Evolutionary conservation across 2,888 invertebrate genomes (phyloP).

Genomic region (Melanophora roralis): DNA sequence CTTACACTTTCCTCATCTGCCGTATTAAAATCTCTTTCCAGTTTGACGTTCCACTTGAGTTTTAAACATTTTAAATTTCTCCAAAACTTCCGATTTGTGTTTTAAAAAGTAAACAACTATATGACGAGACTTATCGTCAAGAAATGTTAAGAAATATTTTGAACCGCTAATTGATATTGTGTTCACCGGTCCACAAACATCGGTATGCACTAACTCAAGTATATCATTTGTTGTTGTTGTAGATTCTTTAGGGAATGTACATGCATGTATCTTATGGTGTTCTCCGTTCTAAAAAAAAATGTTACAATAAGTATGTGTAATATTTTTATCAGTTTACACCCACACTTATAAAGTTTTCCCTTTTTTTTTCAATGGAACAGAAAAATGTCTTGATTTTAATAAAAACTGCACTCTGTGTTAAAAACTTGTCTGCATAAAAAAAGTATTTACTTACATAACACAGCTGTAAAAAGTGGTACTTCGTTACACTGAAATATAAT

Average conservation of each 20-base stretch:
- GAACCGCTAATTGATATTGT: constrained; percentile 21
- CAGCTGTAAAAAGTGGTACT: no score
- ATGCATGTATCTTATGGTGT: constrained; percentile 32
- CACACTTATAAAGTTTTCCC: no score
- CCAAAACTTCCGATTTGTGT: constrained; percentile 12
- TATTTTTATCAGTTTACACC: no score
- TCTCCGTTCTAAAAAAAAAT: no score
- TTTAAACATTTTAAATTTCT: constrained; percentile 36
- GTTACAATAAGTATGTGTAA: no score
- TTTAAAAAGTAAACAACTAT: constrained; percentile 34
- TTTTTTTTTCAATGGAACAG: no score
- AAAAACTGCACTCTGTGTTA: no score
- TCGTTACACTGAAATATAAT: no score
- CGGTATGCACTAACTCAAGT: constrained; percentile 41
- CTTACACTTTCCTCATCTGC: not conserved
- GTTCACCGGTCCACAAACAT: constrained; percentile 35
- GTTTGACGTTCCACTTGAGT: constrained; percentile 12
- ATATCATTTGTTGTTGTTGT: constrained; percentile 8
- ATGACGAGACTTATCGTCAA: constrained; percentile 24
- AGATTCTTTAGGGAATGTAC: constrained; percentile 29
- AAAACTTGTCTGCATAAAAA: no score
- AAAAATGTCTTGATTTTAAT: no score
- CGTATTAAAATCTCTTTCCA: constrained; percentile 11
- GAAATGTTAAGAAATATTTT: constrained; percentile 27
- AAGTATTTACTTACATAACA: no score